Base-by-base conservation (phyloP, 2,113 vertebrate species). In the Etheostoma spectabile region DNA sequence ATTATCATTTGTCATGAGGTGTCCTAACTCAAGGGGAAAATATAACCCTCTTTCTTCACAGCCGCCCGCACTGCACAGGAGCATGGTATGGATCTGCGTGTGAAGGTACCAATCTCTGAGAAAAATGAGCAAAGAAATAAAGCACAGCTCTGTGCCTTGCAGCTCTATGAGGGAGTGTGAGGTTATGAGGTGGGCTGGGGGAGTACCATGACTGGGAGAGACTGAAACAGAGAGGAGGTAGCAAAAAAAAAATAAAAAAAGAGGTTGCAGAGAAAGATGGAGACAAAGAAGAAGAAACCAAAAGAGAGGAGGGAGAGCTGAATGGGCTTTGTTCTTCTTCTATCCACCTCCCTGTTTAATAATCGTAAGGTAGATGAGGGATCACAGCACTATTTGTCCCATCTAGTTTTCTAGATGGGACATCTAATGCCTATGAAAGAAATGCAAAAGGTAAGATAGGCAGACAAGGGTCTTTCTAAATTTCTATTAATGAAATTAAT, bases 1-100 rank as follows among this genome's bases (percentile, higher is more conserved):
- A 99, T 99, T 99, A 99, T 99, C 98, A 99, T 99, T 99, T 99
- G 98, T 99, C 98, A 99, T 95, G 97, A 98, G 97, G 97, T 97
- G 97, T 99, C 98, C 98, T 98, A 99, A 99, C 98, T 99, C 98
- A 97, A 97, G 97, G 97, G 98, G 97, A 99, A 99, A 98, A 99
- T 98, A 99, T 97, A 98, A 98, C 97, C 97, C 96, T 98, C 96
- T 97, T 95, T 95, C 97, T 97, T 97, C 97, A 89, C 96, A 93
- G 74, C 88, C 52, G 83, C 80, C 72, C 42, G 84, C 86, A 94
- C 96, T 95, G 96, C 96, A 95, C 74, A 92, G 95, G 96, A 96
- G 96, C 96, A 94, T 90, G 93, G 96, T 99, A 99, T 99, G 97
- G 97, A 99, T 99, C 97, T 96, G 96, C 84, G 88, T 96, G 95